These are phyloP conservation scores for Ophthalmolycus amberensis DNA, from an alignment of 2,113 vertebrate species.

Conservation along the genomic window DNA sequence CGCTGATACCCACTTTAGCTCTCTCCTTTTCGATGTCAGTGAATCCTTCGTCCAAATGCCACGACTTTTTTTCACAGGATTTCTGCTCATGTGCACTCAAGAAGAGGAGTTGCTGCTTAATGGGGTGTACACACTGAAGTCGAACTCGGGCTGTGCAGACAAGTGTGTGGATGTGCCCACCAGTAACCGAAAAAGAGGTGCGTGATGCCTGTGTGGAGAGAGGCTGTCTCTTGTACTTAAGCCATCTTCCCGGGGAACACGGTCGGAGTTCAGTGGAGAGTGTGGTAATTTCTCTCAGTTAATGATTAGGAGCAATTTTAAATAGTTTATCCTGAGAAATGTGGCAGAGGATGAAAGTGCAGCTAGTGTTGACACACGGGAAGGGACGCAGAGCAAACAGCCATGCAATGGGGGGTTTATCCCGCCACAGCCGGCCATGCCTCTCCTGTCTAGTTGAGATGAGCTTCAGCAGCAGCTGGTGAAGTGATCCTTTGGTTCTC, in stretches of 20 bases:
- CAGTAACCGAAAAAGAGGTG: neutral
- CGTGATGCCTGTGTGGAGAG: neutral
- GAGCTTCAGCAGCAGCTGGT: conserved; percentile 26
- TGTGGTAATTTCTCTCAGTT: conserved; percentile 27
- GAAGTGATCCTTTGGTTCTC: conserved; percentile 14
- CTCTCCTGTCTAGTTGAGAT: neutral
- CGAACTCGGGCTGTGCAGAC: neutral
- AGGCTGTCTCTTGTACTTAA: conserved; percentile 17
- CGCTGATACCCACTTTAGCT: neutral
- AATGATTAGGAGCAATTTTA: conserved; percentile 39
- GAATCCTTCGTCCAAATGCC: neutral
- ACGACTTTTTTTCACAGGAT: neutral
- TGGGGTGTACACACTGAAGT: neutral
- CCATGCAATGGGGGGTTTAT: neutral
- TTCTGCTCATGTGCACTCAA: neutral
- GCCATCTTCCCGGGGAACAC: neutral
- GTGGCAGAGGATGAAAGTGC: neutral
- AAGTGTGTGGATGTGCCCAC: neutral
- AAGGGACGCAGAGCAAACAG: neutral
- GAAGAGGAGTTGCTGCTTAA: neutral
- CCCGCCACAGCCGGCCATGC: neutral
- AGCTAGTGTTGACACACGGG: conserved; percentile 17
- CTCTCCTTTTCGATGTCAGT: neutral
- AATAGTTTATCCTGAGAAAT: conserved; percentile 38
- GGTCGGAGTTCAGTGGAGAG: conserved; percentile 27